A percentile compares a stretch with the other conserved stretches of the same genome.
Conservation (phyloP, 1,140 invertebrate species). For the Cydia strobilella region DNA sequence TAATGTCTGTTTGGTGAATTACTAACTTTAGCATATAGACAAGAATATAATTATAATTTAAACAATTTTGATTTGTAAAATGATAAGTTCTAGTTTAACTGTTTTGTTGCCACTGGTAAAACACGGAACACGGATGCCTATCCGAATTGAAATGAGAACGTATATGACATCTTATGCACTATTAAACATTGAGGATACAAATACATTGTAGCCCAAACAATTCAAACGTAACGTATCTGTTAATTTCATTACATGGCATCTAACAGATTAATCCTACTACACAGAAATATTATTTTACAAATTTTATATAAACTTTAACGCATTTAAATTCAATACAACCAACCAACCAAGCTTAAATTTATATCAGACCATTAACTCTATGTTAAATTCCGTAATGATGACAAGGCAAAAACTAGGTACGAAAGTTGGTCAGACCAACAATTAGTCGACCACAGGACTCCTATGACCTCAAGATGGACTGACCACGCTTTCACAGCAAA, state of each 20-base stretch:
- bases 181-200: background rate
- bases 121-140: background rate
- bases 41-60: no score
- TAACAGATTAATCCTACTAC: background rate
- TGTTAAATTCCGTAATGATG: background rate
- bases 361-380: background rate
- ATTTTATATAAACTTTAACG: background rate
- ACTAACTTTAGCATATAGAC: no score
- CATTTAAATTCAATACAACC: background rate
- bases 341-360: background rate
- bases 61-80: background rate
- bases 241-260: no score
- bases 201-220: no score
- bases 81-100: background rate
- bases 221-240: no score
- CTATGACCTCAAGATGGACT: conserved; percentile 8
- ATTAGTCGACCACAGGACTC: background rate
- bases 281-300: background rate
- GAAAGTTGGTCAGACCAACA: conserved; percentile 15
- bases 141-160: background rate
- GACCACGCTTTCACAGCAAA: conserved; percentile 17
- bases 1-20: no score
- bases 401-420: background rate
- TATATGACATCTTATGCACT: background rate
- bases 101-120: background rate